Conservation (phyloP, 37 sponge, comb jelly and placozoan genomes). For the Eunapius fragilis region DNA sequence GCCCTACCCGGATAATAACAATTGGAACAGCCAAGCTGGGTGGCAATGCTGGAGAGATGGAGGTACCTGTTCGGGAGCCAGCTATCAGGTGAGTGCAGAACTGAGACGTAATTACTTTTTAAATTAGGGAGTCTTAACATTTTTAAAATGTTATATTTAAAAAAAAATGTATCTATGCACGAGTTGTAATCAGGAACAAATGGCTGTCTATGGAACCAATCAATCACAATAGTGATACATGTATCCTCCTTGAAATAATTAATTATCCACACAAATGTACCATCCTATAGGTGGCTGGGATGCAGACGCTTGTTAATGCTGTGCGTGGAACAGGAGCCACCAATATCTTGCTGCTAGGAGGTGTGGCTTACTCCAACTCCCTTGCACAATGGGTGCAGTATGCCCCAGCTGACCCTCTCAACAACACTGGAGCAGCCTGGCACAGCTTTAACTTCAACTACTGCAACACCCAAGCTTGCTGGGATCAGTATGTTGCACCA, state of each 20-base stretch:
- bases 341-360: conserved; percentile 22
- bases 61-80: neutral
- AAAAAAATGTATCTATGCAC: no score
- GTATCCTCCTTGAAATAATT: no score
- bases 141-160: no score
- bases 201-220: no score
- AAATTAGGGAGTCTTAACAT: no score
- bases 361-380: conserved; percentile 22
- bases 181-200: no score
- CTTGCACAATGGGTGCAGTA: conserved; percentile 19
- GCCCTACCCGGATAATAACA: conserved; percentile 33
- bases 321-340: conserved; percentile 23
- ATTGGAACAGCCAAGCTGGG: conserved; percentile 16
- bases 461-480: conserved; percentile 15
- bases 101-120: no score
- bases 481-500: conserved; percentile 10
- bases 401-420: neutral
- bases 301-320: conserved; percentile 19
- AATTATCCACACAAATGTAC: neutral
- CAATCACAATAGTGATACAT: no score
- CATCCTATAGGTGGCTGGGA: neutral
- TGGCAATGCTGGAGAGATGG: conserved; percentile 49
- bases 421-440: conserved; percentile 19
- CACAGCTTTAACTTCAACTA: conserved; percentile 48
- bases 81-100: neutral